Evolutionary conservation across 1,140 invertebrate genomes (phyloP).

Genomic region (Parasteatoda tepidariorum): DNA sequence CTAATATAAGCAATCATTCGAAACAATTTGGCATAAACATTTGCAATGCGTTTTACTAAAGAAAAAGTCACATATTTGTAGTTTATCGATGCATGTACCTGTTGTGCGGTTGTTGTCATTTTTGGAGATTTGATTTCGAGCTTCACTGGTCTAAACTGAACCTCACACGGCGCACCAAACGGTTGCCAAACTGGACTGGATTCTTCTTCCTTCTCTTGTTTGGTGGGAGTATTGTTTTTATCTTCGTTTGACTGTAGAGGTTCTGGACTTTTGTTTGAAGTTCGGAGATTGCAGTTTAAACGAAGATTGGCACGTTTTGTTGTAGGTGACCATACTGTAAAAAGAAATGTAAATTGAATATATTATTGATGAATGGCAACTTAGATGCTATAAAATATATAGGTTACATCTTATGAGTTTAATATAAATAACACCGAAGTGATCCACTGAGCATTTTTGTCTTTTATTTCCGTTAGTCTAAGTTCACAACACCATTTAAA

Average conservation of each 20-base stretch:
- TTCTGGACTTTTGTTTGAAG: not conserved
- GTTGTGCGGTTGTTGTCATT: not conserved
- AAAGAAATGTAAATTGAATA: no score
- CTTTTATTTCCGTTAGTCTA: no score
- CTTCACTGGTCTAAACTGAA: constrained; percentile 37
- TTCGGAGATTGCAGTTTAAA: not conserved
- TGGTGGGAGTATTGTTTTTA: not conserved
- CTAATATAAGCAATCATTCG: no score
- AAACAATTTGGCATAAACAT: no score
- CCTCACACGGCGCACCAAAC: constrained; percentile 48
- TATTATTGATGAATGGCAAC: no score
- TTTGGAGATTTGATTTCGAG: constrained; percentile 9
- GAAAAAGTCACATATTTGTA: not conserved
- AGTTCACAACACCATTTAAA: no score
- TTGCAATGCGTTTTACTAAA: not conserved
- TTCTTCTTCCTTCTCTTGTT: constrained; percentile 15
- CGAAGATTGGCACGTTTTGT: constrained; percentile 23
- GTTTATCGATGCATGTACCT: not conserved
- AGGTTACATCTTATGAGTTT: no score
- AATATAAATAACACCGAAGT: no score
- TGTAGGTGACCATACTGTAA: constrained; percentile 48
- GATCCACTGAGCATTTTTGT: no score
- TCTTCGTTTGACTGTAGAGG: not conserved
- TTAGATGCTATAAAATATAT: no score
- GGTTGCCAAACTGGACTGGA: constrained; percentile 48